Base-by-base conservation (phyloP, 2,888 invertebrate genomes). In the Volucella zonaria region DNA sequence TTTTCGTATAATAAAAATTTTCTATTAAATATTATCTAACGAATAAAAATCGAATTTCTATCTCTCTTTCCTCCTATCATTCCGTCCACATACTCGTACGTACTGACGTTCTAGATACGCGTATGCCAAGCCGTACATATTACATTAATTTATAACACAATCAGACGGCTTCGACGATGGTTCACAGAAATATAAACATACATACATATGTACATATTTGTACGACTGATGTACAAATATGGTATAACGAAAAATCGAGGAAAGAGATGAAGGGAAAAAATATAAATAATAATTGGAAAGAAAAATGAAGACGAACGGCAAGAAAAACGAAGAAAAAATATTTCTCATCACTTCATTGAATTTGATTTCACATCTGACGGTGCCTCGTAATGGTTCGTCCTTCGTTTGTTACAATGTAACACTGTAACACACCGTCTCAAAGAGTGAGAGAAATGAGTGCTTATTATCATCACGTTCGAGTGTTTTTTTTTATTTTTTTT, bases 21-120 rank as follows among this genome's bases (percentile, higher is more conserved):
- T 85, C 81, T 87, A 85, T 78, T 78, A 86, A 87, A 87, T 82
- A 87, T 87, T 83, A 85, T 81, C 85, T 81, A 64, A 81, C 61
- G 75, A 85, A 81, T 75, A 71, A 80, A 83, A 80, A 82, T 42
- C 54, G 56, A 42, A 62, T 62, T 58, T 78, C 23, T 40, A 51
- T 62, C n/a, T 40, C 42, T 54, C 61, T 54, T 31, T 71, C 80
- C 6, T 23, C 66, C 40, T 59, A 18, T 61, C 47, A 23, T 61
- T 66, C 42, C 47, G 38, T 58, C 10, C 51, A 78, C 68, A 31
- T 43, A 70, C 18, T 56, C 42, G 64, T 64, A n/a, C 42, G 56
- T 18, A 31, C 31, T 31, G 6, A 31, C 6, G 31, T 31, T 31
- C 6, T 31, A 6, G 31, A 31, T 31, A 31, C 6, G 31, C 31